These are phyloP conservation scores for Eulemur rufifrons DNA, from an alignment of 2,113 vertebrate genomes.

Conservation along the genomic window DNA sequence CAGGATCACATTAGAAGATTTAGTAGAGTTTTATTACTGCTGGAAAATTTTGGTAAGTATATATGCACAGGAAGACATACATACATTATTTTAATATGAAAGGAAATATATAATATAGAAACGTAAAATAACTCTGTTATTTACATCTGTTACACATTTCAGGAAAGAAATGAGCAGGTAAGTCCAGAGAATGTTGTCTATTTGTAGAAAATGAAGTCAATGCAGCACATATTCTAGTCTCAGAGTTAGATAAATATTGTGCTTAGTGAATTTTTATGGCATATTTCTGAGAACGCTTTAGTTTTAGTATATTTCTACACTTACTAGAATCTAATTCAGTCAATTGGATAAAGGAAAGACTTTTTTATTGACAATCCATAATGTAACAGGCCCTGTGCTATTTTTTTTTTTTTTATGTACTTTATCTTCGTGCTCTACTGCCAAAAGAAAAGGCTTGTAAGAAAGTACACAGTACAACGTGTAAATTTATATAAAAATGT, in stretches of 20 bases:
- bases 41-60: not conserved
- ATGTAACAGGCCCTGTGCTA: not conserved
- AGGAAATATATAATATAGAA: constrained; percentile 5
- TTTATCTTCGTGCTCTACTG: not conserved
- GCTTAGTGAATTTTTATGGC: not conserved
- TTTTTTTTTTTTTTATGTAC: not conserved
- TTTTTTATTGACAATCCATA: not conserved
- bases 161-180: not conserved
- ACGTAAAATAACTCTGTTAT: not conserved
- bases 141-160: not conserved
- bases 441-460: constrained; percentile 42
- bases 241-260: not conserved
- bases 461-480: not conserved
- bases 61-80: not conserved
- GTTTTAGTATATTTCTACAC: constrained; percentile 17
- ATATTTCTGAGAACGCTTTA: constrained; percentile 32
- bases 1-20: not conserved
- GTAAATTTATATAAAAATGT: constrained; percentile 19
- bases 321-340: constrained; percentile 24
- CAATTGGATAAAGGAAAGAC: constrained; percentile 4
- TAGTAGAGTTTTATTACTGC: not conserved
- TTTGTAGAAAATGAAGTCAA: not conserved
- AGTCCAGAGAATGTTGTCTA: not conserved
- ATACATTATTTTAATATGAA: not conserved
- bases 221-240: not conserved